Conservation (phyloP, 2,888 invertebrate genomes). For the Mantis religiosa region DNA sequence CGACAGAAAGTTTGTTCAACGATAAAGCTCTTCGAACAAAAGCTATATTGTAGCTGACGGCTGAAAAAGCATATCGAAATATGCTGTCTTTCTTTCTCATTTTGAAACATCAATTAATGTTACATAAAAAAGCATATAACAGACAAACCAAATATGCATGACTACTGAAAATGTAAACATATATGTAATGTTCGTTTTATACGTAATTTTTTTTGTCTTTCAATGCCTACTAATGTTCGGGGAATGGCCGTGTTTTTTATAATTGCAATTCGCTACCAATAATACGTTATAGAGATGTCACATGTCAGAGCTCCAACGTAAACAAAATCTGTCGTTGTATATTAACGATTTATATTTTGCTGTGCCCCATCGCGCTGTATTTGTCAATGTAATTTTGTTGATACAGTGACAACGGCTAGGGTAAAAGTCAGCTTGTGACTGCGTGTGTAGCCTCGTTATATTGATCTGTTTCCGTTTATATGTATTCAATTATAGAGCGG, state of each 20-base stretch:
- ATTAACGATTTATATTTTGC: neutral
- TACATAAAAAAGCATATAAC: neutral
- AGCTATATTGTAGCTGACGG: neutral
- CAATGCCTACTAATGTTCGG: neutral
- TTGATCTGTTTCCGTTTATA: neutral
- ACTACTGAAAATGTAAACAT: neutral
- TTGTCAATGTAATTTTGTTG: neutral
- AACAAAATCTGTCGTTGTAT: neutral
- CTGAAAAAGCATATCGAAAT: neutral
- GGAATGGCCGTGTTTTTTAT: neutral
- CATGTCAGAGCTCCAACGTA: neutral
- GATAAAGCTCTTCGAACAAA: too few species aligned
- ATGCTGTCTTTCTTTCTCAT: neutral
- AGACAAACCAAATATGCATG: neutral
- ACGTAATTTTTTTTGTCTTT: neutral
- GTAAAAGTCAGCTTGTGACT: neutral
- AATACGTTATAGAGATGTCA: neutral
- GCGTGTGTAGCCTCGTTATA: neutral
- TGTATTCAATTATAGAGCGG: neutral
- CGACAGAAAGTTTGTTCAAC: too few species aligned
- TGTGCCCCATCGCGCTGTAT: neutral
- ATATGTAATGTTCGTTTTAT: neutral
- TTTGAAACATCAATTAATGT: neutral
- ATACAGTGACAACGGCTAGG: neutral
- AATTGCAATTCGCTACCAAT: neutral